phyloP scores from a whole-genome alignment of 2,888 invertebrate species.

The Halictus ligatus region DNA sequence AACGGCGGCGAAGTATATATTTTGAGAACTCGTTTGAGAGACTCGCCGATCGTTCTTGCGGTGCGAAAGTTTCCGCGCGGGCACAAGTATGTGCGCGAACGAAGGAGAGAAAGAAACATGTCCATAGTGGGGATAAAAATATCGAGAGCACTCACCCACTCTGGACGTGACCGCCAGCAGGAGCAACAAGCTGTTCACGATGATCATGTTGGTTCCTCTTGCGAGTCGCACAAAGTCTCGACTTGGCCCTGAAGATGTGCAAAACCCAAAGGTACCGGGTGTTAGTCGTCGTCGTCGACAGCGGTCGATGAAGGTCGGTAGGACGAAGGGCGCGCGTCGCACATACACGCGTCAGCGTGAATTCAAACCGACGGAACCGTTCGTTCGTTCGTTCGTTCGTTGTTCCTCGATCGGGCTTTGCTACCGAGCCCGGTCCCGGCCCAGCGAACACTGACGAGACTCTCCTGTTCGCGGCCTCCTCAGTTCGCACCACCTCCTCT shows the following conservation, averaged over 20 bases:
- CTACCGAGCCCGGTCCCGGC: constrained; percentile 26
- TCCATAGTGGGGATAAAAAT: not conserved
- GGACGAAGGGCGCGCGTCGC: constrained; percentile 34
- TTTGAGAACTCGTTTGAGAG: constrained; percentile 5
- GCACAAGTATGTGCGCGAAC: not conserved
- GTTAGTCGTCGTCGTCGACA: constrained; percentile 29
- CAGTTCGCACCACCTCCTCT: not conserved
- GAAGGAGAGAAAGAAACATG: not conserved
- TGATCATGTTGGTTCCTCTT: constrained; percentile 71
- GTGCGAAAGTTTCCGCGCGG: not conserved
- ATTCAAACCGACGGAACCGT: constrained; percentile 20
- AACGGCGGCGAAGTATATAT: not conserved
- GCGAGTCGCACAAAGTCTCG: not conserved
- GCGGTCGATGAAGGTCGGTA: not conserved
- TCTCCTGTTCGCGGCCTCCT: not conserved
- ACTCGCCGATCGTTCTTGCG: not conserved
- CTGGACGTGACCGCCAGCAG: constrained; percentile 75
- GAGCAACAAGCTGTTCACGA: constrained; percentile 73
- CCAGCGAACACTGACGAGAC: constrained; percentile 36
- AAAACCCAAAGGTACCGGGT: no score
- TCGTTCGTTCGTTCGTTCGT: constrained; percentile 25
- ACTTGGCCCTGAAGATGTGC: no score
- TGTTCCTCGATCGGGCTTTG: constrained; percentile 11
- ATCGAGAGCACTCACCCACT: constrained; percentile 75
- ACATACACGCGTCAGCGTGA: constrained; percentile 25